Evolutionary conservation across 2,888 invertebrate species (phyloP).

Genomic region (Phengaris arion): DNA sequence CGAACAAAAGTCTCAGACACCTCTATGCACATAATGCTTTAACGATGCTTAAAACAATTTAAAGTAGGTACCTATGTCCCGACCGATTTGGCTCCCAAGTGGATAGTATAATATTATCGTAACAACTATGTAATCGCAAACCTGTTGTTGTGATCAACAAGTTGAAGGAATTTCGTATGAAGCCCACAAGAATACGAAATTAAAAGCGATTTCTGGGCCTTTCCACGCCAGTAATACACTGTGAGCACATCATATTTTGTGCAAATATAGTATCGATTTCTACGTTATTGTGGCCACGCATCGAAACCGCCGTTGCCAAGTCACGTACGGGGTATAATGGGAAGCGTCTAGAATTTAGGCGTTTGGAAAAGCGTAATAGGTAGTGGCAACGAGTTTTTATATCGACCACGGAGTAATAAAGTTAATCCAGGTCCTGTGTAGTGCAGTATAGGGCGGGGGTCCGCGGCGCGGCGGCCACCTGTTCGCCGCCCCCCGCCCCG

Average conservation of each 20-base stretch:
- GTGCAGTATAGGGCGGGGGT: slow-evolving; percentile 58
- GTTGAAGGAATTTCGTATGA: slow-evolving; percentile 43
- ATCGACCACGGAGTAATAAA: slow-evolving; percentile 64
- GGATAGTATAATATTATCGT: slow-evolving; percentile 33
- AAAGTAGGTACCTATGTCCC: slow-evolving; percentile 6
- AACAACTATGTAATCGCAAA: slow-evolving; percentile 38
- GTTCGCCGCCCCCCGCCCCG: slow-evolving; percentile 53
- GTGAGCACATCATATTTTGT: slow-evolving; percentile 38
- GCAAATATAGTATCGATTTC: slow-evolving; percentile 41
- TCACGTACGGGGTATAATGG: slow-evolving; percentile 55
- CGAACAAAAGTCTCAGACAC: slow-evolving; percentile 14
- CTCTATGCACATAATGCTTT: slow-evolving; percentile 16
- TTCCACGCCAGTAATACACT: slow-evolving; percentile 33
- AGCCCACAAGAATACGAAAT: slow-evolving; percentile 37
- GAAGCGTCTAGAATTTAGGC: slow-evolving; percentile 42
- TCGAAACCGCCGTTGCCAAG: slow-evolving; percentile 58
- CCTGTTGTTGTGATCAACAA: slow-evolving; percentile 50
- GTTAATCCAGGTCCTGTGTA: slow-evolving; percentile 70
- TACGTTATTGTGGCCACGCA: slow-evolving; percentile 42
- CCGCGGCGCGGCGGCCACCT: slow-evolving; percentile 62
- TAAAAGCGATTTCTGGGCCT: slow-evolving; percentile 36
- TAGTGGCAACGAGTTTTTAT: slow-evolving; percentile 55
- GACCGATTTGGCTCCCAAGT: slow-evolving; percentile 26
- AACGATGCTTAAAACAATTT: slow-evolving; percentile 24
- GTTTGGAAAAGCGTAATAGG: slow-evolving; percentile 40